Evolutionary conservation across 1,140 invertebrate species (phyloP).

Genomic region (Bilobella aurantiaca): DNA sequence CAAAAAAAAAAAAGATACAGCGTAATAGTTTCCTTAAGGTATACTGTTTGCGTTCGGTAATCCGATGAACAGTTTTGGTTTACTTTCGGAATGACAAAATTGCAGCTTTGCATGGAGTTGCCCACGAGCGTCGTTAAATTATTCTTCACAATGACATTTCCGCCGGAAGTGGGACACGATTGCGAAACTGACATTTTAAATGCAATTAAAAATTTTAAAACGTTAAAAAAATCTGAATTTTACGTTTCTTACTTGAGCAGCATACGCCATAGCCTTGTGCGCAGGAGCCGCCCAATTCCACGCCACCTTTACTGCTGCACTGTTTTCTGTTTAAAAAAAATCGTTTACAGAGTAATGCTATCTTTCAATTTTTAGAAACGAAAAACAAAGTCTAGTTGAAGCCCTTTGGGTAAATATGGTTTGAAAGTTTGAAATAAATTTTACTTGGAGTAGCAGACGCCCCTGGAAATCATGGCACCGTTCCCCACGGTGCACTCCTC

Average conservation of each 20-base stretch:
- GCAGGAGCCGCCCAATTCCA: background rate
- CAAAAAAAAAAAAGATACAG: background rate
- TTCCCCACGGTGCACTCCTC: background rate
- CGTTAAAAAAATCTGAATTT: background rate
- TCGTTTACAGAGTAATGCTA: background rate
- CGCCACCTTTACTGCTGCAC: background rate
- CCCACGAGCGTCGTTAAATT: background rate
- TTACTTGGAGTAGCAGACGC: conserved; percentile 2
- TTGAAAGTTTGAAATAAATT: background rate
- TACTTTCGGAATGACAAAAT: background rate
- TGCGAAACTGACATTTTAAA: background rate
- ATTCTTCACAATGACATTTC: background rate
- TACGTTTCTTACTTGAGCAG: background rate
- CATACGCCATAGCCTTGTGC: background rate
- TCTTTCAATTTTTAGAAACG: too few species aligned
- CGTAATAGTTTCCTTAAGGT: background rate
- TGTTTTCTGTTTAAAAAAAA: background rate
- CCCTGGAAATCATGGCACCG: background rate
- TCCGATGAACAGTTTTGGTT: background rate
- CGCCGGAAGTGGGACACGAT: background rate
- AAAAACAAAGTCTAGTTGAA: too few species aligned
- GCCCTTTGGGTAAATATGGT: too few species aligned
- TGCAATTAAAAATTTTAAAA: background rate
- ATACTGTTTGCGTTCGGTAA: too few species aligned
- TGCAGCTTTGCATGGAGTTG: background rate